A percentile compares a stretch with the other conserved stretches of the same genome.
phyloP scores from a whole-genome alignment of 2,797 vertebrate species.

The Arremon aurantiirostris region DNA sequence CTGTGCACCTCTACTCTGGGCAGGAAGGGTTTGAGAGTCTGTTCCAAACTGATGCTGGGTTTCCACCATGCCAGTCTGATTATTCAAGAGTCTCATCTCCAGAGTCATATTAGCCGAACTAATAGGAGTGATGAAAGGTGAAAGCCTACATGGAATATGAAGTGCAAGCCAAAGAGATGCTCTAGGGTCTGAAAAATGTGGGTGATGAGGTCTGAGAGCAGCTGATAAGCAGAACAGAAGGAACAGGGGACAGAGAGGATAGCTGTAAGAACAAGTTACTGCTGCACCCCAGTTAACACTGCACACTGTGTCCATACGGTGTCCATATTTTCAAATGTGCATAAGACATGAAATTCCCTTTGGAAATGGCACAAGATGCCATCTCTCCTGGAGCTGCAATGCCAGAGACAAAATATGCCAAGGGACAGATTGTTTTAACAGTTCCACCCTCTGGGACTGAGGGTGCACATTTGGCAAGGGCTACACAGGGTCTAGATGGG shows the following conservation, averaged over 20 bases:
- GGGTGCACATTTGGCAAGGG: not conserved
- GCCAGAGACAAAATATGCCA: not conserved
- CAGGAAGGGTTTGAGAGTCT: not conserved
- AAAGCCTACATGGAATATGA: not conserved
- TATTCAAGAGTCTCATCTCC: not conserved
- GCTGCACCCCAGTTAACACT: not conserved
- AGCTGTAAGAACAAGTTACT: not conserved
- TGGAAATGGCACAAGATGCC: constrained; percentile 8
- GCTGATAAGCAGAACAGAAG: not conserved
- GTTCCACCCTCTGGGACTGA: not conserved
- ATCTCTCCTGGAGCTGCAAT: not conserved
- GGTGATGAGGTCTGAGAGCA: not conserved
- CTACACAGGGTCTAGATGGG: not conserved
- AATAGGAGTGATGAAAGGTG: not conserved
- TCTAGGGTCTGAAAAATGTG: not conserved
- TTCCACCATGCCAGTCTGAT: not conserved
- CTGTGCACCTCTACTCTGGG: not conserved
- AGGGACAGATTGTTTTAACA: not conserved
- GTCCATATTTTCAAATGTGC: not conserved
- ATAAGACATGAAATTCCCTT: not conserved
- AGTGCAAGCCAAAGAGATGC: not conserved
- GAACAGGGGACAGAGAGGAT: not conserved
- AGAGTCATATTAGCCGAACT: not conserved
- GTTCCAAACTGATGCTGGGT: not conserved
- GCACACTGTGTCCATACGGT: not conserved